Conservation (phyloP, 2,113 vertebrate species). For the Theristicus caerulescens region DNA sequence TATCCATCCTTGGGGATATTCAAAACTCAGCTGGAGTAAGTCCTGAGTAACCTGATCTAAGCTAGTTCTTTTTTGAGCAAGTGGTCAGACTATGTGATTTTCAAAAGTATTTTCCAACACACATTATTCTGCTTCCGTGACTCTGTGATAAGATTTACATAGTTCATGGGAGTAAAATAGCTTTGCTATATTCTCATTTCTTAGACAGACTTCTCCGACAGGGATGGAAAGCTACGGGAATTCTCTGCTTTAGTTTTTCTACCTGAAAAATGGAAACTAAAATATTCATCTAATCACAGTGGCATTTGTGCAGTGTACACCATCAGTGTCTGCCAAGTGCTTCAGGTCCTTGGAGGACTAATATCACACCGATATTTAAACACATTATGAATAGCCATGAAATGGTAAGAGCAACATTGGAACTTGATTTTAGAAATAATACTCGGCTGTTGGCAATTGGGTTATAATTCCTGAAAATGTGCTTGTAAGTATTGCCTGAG, state of each 20-base stretch:
- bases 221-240: neutral
- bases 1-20: neutral
- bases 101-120: neutral
- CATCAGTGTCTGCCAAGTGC: neutral
- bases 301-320: neutral
- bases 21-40: neutral
- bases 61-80: neutral
- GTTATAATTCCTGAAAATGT: neutral
- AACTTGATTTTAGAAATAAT: neutral
- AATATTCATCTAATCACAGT: neutral
- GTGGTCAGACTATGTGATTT: neutral
- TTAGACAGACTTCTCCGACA: neutral
- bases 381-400: neutral
- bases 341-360: neutral
- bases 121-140: neutral
- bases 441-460: neutral
- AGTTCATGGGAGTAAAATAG: neutral
- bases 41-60: neutral
- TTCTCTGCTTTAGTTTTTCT: neutral
- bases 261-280: neutral
- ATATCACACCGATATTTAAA: neutral
- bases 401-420: neutral
- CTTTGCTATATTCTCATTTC: neutral
- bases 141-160: neutral
- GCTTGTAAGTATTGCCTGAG: neutral